These are phyloP conservation scores for Agriopis marginaria DNA, from an alignment of 2,888 invertebrate species.

Conservation along the genomic window DNA sequence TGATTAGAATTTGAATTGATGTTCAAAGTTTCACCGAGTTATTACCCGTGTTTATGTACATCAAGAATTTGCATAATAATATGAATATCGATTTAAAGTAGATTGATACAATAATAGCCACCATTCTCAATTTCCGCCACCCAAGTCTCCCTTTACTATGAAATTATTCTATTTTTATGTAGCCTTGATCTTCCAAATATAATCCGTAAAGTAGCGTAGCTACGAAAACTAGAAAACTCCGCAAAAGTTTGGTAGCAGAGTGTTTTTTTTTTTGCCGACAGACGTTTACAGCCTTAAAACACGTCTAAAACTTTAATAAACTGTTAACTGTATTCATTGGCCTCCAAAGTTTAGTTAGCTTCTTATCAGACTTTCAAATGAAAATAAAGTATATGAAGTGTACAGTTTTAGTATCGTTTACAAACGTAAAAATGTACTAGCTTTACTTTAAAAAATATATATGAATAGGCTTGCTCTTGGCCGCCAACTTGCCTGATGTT, in stretches of 20 bases:
- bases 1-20: too few relatives aligned
- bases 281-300: neutral
- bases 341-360: neutral
- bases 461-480: too few relatives aligned
- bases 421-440: conserved; percentile 4
- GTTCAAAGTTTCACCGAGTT: too few relatives aligned
- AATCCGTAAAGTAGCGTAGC: neutral
- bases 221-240: conserved; percentile 5
- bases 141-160: conserved; percentile 1
- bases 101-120: too few relatives aligned
- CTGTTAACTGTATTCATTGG: neutral
- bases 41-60: too few relatives aligned
- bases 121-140: neutral
- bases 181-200: conserved; percentile 35
- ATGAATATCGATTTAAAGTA: too few relatives aligned
- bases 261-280: neutral
- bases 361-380: neutral
- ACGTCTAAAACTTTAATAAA: neutral
- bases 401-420: neutral
- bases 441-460: too few relatives aligned
- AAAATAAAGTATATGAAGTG: conserved; percentile 11
- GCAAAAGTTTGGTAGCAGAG: conserved; percentile 1
- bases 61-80: too few relatives aligned
- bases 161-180: conserved; percentile 30
- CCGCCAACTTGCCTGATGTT: too few relatives aligned